Evolutionary conservation across 2,888 invertebrate species (phyloP).

Genomic region (Drosophila acutilabella): DNA sequence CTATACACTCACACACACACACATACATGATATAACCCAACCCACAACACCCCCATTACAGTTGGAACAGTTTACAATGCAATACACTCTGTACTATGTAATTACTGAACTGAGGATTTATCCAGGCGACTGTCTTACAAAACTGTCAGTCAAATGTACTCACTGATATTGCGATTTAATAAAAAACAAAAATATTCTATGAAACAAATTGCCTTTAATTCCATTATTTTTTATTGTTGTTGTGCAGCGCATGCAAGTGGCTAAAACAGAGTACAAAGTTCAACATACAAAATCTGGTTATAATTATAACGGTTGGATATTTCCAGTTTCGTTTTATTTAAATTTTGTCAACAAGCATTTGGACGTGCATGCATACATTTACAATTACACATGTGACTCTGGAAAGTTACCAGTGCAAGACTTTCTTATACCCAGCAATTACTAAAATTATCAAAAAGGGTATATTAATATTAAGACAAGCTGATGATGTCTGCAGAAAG

Average conservation of each 20-base stretch:
- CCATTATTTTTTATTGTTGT: slow-evolving; percentile 10
- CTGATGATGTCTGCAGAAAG: background rate
- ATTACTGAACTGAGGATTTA: slow-evolving; percentile 61
- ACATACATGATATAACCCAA: slow-evolving; percentile 17
- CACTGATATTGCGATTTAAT: slow-evolving; percentile 76
- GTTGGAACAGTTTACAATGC: slow-evolving; percentile 37
- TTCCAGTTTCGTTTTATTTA: slow-evolving; percentile 3
- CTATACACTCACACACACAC: slow-evolving; percentile 15
- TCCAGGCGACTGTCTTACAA: slow-evolving; percentile 61
- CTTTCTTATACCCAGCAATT: slow-evolving; percentile 4
- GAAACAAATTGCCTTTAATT: slow-evolving; percentile 33
- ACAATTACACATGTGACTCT: slow-evolving; percentile 1
- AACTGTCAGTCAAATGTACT: slow-evolving; percentile 73
- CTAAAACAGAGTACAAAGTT: slow-evolving; percentile 34
- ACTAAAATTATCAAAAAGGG: background rate
- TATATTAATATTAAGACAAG: background rate
- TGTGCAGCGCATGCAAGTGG: slow-evolving; percentile 2
- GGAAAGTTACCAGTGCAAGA: slow-evolving; percentile 15
- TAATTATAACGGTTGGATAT: slow-evolving; percentile 15
- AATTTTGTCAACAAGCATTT: slow-evolving; percentile 6
- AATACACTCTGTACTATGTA: slow-evolving; percentile 32
- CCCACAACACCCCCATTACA: slow-evolving; percentile 14
- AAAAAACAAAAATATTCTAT: slow-evolving; percentile 66
- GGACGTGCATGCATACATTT: background rate
- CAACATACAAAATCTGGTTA: slow-evolving; percentile 7